Evolutionary conservation across 2,888 invertebrate genomes (phyloP).

Genomic region (Pterostichus madidus): DNA sequence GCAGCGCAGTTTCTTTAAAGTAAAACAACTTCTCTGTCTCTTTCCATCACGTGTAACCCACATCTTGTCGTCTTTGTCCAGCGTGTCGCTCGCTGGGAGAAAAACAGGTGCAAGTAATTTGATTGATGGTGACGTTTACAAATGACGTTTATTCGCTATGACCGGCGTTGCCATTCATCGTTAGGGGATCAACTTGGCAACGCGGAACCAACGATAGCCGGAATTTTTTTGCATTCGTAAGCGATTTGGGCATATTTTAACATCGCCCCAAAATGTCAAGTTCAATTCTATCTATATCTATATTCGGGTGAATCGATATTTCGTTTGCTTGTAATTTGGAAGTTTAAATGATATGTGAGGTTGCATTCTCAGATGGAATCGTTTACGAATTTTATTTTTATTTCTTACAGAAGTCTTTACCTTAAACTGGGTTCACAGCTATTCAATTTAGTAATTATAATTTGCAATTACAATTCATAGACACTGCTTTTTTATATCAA

Average conservation of each 20-base stretch:
- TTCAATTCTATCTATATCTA: slow-evolving; percentile 19
- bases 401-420: too few species aligned
- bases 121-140: slow-evolving; percentile 55
- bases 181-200: slow-evolving; percentile 11
- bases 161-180: slow-evolving; percentile 39
- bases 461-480: too few species aligned
- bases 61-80: not conserved
- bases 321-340: too few species aligned
- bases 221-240: not conserved
- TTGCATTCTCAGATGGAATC: too few species aligned
- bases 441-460: too few species aligned
- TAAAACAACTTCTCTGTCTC: too few species aligned
- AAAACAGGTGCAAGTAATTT: slow-evolving; percentile 57
- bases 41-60: not conserved
- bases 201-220: not conserved
- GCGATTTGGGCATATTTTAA: slow-evolving; percentile 22
- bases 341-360: too few species aligned
- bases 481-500: too few species aligned
- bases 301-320: slow-evolving; percentile 2
- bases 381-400: too few species aligned
- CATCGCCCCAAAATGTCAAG: slow-evolving; percentile 25
- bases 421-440: too few species aligned
- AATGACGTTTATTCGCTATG: slow-evolving; percentile 41
- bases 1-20: too few species aligned
- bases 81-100: not conserved